Evolutionary conservation across 2,113 vertebrate genomes (phyloP).

Genomic region (Myanophis thanlyinensis): DNA sequence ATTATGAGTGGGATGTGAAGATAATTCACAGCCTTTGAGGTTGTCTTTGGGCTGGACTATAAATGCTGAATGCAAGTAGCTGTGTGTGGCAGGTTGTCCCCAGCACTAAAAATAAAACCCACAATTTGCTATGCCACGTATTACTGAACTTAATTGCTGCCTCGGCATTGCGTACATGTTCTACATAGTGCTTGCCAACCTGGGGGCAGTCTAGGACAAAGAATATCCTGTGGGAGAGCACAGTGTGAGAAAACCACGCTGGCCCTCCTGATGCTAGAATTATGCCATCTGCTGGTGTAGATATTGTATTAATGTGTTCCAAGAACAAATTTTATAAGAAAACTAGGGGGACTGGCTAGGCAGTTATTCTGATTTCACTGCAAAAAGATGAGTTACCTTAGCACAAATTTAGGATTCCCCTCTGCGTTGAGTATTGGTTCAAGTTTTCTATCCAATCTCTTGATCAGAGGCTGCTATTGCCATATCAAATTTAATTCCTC

Average conservation of each 20-base stretch:
- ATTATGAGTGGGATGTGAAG: not conserved
- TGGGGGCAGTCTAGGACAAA: not conserved
- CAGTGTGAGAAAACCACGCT: not conserved
- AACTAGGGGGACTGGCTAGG: not conserved
- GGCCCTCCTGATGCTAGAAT: not conserved
- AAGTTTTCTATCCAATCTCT: not conserved
- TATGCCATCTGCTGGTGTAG: slow-evolving; percentile 12
- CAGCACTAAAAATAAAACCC: not conserved
- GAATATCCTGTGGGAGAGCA: not conserved
- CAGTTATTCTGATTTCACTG: not conserved
- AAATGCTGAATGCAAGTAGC: not conserved
- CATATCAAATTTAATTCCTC: not conserved
- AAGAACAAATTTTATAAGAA: rapidly evolving
- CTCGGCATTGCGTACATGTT: not conserved
- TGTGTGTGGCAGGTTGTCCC: not conserved
- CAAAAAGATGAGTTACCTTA: not conserved
- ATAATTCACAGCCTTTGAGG: not conserved
- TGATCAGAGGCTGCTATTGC: not conserved
- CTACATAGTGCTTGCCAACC: not conserved
- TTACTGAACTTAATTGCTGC: slow-evolving; percentile 3
- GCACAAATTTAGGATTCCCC: not conserved
- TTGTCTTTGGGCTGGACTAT: not conserved
- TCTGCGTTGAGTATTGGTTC: not conserved
- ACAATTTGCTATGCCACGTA: not conserved
- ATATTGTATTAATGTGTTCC: not conserved